These are phyloP conservation scores for Willowsia nigromaculata DNA, from an alignment of 2,888 invertebrate species.

Conservation along the genomic window DNA sequence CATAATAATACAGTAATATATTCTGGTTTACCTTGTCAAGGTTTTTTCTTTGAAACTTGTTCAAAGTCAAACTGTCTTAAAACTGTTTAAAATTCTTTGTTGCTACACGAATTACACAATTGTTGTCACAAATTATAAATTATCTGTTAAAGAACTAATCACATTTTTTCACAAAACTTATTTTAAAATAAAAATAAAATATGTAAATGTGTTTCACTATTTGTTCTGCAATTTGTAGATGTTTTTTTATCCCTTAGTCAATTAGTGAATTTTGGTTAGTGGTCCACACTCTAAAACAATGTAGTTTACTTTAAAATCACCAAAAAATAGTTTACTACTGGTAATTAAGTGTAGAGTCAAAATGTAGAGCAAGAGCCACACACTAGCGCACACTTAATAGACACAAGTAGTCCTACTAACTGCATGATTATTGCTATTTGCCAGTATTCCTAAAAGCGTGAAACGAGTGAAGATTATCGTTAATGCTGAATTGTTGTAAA, in stretches of 20 bases:
- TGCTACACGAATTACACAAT: conserved; percentile 44
- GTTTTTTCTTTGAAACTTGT: conserved; percentile 32
- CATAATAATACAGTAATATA: neutral
- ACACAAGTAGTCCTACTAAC: conserved; percentile 15
- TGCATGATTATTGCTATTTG: neutral
- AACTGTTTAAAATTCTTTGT: neutral
- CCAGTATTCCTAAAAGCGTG: conserved; percentile 24
- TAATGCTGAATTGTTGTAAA: conserved; percentile 29
- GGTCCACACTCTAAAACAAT: conserved; percentile 47
- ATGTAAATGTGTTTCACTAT: no score
- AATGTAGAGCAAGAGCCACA: conserved; percentile 57
- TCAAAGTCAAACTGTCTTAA: conserved; percentile 47
- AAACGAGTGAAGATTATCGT: neutral
- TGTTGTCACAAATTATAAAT: conserved; percentile 39
- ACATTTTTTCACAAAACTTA: neutral
- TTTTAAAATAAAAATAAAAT: neutral
- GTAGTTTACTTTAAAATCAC: conserved; percentile 2
- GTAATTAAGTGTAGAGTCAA: neutral
- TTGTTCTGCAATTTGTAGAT: no score
- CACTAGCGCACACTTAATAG: conserved; percentile 17
- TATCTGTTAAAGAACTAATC: conserved; percentile 1
- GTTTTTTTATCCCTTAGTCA: neutral
- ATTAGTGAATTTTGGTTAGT: conserved; percentile 61
- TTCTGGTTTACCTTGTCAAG: conserved; percentile 67
- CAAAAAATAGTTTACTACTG: neutral